phyloP scores from a whole-genome alignment of 1,140 invertebrate species.

The Leptestheria dahalacensis region DNA sequence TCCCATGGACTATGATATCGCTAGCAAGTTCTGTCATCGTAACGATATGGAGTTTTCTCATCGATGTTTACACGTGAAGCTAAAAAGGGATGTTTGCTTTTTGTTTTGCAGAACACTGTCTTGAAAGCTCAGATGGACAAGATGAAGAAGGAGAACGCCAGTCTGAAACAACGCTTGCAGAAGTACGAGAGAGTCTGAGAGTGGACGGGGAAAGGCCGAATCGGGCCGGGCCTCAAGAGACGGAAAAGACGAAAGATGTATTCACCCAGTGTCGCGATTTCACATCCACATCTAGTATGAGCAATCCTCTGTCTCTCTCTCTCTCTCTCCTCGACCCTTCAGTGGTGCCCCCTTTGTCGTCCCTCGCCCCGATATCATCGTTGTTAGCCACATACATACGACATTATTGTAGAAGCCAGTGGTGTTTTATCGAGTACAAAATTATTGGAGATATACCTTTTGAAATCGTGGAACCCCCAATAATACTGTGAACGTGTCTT shows the following conservation, averaged over 20 bases:
- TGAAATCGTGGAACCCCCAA: neutral
- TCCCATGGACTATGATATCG: too few relatives aligned
- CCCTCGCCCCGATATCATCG: neutral
- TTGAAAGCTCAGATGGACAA: constrained; percentile 70
- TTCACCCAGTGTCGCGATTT: neutral
- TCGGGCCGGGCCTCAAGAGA: neutral
- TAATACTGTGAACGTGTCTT: too few relatives aligned
- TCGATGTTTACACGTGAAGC: too few relatives aligned
- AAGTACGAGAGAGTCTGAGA: constrained; percentile 1
- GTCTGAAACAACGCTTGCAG: constrained; percentile 60
- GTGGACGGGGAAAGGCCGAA: neutral
- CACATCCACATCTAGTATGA: neutral
- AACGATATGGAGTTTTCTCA: too few relatives aligned
- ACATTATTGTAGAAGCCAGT: neutral
- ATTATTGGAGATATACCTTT: neutral
- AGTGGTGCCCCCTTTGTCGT: neutral
- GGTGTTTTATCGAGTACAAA: neutral
- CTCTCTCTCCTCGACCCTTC: neutral
- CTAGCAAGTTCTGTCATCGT: too few relatives aligned
- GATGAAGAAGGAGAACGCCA: constrained; percentile 77
- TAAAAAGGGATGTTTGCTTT: too few relatives aligned
- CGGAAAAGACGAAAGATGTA: neutral
- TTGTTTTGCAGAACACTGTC: constrained; percentile 53
- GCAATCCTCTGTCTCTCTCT: neutral
- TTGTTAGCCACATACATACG: neutral